phyloP scores from a whole-genome alignment of 2,888 invertebrate genomes.

The Perdita meconis region DNA sequence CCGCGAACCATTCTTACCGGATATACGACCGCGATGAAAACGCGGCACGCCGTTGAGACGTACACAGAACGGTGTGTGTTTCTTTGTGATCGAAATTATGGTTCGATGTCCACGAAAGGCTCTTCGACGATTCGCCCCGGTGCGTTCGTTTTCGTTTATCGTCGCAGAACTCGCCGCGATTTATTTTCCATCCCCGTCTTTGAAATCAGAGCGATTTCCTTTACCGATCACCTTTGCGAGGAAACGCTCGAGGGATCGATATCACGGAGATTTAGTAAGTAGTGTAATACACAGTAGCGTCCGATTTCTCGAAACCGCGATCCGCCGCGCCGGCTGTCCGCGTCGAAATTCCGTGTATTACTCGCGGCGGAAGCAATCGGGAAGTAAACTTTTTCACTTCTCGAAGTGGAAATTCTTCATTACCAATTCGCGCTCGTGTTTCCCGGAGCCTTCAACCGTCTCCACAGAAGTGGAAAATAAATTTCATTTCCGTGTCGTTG shows the following conservation, averaged over 20 bases:
- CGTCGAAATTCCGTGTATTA: background rate
- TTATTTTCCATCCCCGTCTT: background rate
- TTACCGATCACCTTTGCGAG: background rate
- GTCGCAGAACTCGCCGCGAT: background rate
- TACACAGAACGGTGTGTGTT: conserved; percentile 29
- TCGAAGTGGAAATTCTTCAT: conserved; percentile 10
- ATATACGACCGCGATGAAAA: conserved; percentile 53
- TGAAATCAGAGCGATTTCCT: background rate
- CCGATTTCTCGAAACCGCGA: too few relatives aligned
- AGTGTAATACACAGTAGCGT: too few relatives aligned
- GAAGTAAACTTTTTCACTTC: conserved; percentile 11
- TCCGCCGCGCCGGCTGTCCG: too few relatives aligned
- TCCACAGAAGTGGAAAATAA: background rate
- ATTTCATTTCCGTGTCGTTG: background rate
- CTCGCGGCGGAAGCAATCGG: background rate
- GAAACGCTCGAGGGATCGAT: too few relatives aligned
- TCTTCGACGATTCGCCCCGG: conserved; percentile 4
- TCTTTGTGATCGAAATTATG: conserved; percentile 57
- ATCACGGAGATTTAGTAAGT: too few relatives aligned
- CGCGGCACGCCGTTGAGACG: conserved; percentile 40
- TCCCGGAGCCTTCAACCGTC: background rate
- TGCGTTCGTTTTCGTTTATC: conserved; percentile 13
- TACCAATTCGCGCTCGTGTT: conserved; percentile 8
- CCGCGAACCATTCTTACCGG: conserved; percentile 57
- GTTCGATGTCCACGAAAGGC: conserved; percentile 41